Base-by-base conservation (phyloP, 64 coral and sea anemone species). In the Pocillopora verrucosa region DNA sequence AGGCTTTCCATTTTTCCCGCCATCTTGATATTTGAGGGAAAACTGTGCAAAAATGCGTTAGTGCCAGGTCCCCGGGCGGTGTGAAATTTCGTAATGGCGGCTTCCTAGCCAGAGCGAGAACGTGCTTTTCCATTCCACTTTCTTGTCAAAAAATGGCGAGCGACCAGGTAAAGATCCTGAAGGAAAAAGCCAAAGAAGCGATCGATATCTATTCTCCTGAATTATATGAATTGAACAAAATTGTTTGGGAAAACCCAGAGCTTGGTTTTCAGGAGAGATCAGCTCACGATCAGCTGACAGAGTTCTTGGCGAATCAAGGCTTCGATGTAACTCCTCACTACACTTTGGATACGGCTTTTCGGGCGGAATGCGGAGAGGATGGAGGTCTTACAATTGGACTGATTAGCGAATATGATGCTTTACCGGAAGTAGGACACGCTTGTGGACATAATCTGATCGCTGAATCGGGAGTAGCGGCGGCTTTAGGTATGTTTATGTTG, bases 381-480 rank as follows among this genome's bases (percentile, higher is more conserved):
- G 77, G 61, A 87, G 93, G 93, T n/a, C 83, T 89, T 56, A 88
- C 88, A 61, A 59, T 95, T 86, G 94, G 90, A 88, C 68, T 95
- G 37, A 75, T 95, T 74, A 79, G 93, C 76, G 93, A 94, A 76
- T 92, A 95, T 85, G 94, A 95, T 83, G 94, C 94, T 36, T 90
- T 95, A 65, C 94, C 94, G 70, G 94, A 89, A 72, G 78, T 96
- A 36, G 94, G 94, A 34, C 94, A 96, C 67, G 94, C 90, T 13
- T 92, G 94, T 89, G 94, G 94, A 89, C 94, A 96, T 51, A 96
- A 96, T 72, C 65, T 96, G 73, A 96, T 96, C 26, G 87, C 94
- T 74, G 94, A 92, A 80, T 80, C 87, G 25, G 94, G 90, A 22
- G 74, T 92, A 25, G 94, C 94, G 51, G 94, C 90, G 59, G 94